Base-by-base conservation (phyloP, 2,888 invertebrate genomes). In the Cylloceria caligata region DNA sequence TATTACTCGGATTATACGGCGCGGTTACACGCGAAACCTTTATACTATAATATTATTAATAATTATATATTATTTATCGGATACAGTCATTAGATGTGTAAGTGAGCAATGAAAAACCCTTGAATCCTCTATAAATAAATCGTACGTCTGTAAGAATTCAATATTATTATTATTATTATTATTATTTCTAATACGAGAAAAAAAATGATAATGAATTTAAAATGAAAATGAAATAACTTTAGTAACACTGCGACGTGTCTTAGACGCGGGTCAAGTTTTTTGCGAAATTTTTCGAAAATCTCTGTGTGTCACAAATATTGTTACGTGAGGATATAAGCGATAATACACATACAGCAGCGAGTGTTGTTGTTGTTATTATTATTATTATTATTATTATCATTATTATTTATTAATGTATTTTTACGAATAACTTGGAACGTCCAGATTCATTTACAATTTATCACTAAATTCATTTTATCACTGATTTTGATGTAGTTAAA, bases 271-370 rank as follows among this genome's bases (percentile, higher is more conserved):
- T 75, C 72, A 55, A 79, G 42, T 36, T 47, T 75, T 77, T 74
- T 68, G 67, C 75, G 62, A 79, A 77, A n/a, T 60, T 72, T 81
- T 69, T 69, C 57, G 68, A 79, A 85, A 82, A 80, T 79, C 65
- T 82, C 73, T 80, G 80, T 82, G 84, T 84, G 80, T 75, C 71
- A 74, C 55, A 80, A 82, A 76, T 82, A 78, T 57, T 80, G 71
- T 84, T 80, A 82, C 52, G 36, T 65, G 73, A 71, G 57, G 16
- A 24, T 73, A 65, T 49, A 67, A 77, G 62, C 74, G 79, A 72
- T 81, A 81, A 77, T 73, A 68, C 67, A 27, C 21, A 65, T 64
- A 49, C 74, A 62, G 72, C 60, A 68, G 39, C 36, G 24, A 60
- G 36, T 5, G 5, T 49, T 60, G 42, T 64, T 30, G 39, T 65